Evolutionary conservation across 2,888 invertebrate species (phyloP), one percentile per base, ranked within the genome.

Genomic region (Drosophila demipolita): DNA sequence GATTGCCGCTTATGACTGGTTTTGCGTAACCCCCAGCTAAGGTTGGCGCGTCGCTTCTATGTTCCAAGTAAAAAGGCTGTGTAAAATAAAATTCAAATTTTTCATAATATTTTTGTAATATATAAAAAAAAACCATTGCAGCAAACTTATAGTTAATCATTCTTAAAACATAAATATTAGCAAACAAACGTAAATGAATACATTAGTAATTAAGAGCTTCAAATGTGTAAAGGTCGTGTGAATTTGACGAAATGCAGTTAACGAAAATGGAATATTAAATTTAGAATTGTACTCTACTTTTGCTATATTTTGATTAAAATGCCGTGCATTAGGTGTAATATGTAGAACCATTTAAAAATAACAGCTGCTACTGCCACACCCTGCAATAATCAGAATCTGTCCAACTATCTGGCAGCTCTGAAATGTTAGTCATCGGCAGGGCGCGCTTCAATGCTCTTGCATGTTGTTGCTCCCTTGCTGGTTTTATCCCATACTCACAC

Each of bases 401-500:
- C 29, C 50, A 55, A 26, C 63, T 54, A 64, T 79, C 69, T 79
- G 79, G 79, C 80, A 79, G 73, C 79, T 73, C 76, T 79, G 60
- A 70, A 68, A 71, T 71, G 73, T 80, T 80, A 80, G 79, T 80
- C 79, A 80, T 76, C 79, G 73, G 11, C 65, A 67, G 57, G 58
- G 78, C 75, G 75, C 79, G 79, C 79, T 79, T 73, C 70, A 76
- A 64, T 79, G 73, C 80, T 70, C 66, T 75, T 61, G 50, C 49
- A 45, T 69, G 52, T 72, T 68, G 78, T 68, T 67, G 68, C 59
- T 76, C 54, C 38, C 52, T 70, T 80, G 67, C 73, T 76, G 80
- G 80, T 80, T 76, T 79, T 79, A 80, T 73, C 76, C 76, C 80
- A 80, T 66, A 80, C 80, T 68, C 48, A 53, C 62, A 71, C 26